These are phyloP conservation scores for Araneus ventricosus DNA, from an alignment of 1,140 invertebrate species.

Conservation along the genomic window DNA sequence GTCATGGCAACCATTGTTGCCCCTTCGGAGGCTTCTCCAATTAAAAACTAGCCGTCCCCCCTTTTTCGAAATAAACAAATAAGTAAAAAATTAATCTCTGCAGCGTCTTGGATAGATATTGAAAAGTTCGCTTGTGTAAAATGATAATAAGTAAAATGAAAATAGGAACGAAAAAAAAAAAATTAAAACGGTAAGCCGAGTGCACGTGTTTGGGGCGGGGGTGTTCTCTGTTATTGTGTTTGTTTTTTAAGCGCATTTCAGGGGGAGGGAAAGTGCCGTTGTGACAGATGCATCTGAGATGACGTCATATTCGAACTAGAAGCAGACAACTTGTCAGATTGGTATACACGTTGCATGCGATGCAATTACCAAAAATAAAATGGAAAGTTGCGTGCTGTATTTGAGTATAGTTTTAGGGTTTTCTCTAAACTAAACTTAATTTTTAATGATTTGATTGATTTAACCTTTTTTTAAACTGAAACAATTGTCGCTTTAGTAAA, in stretches of 20 bases:
- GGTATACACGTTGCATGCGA: neutral
- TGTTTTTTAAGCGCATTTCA: constrained; percentile 35
- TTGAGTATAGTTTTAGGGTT: too few species aligned
- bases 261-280: neutral
- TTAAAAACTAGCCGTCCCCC: constrained; percentile 64
- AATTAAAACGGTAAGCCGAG: neutral
- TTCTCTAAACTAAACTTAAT: too few species aligned
- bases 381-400: too few species aligned
- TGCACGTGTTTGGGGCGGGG: constrained; percentile 48
- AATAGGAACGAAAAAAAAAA: neutral
- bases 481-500: too few species aligned
- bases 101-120: constrained; percentile 49
- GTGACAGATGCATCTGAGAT: constrained; percentile 67
- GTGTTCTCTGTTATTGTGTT: constrained; percentile 53
- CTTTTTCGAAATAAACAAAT: constrained; percentile 61
- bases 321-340: neutral
- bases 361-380: too few species aligned
- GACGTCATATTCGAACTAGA: constrained; percentile 54
- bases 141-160: constrained; percentile 69
- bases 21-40: constrained; percentile 55
- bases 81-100: constrained; percentile 68
- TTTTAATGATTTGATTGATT: too few species aligned
- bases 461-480: too few species aligned
- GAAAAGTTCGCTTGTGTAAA: constrained; percentile 57
- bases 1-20: constrained; percentile 68